Base-by-base conservation (phyloP, 2,797 vertebrate genomes). In the Anguilla obscura region DNA sequence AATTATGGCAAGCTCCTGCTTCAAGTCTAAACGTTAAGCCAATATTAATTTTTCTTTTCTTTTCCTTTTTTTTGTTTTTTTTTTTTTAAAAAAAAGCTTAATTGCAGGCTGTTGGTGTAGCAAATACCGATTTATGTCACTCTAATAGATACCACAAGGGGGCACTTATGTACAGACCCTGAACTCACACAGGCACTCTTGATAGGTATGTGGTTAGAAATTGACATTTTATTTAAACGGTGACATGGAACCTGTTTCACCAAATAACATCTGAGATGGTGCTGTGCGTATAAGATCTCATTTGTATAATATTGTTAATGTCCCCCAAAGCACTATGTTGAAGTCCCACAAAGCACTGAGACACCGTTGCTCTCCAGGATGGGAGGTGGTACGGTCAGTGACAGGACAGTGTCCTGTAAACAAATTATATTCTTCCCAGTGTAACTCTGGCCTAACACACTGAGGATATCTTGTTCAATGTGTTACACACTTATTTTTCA, bases 141-240 rank as follows among this genome's bases (percentile, higher is more conserved):
- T 33, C 21, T 24, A 48, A 50, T 33, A n/a, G 5, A 14, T 54
- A 76, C 87, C 87, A 74, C 58, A 63, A 88, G 87, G 83, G 69
- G 87, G 87, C 87, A 30, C 87, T 71, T 54, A 2, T 66, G 48
- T 8, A 66, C 63, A 54, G 54, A 60, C 27, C 3, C 48, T 74
- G 27, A 82, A 4, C 79, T 24, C 3, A 45, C 74, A n/a, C 18
- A 50, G 79, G 3, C 79, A 50, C 74, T 45, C 74, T 50, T 82
- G 45, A 50, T 82, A 40, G 45, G 50, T 80, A n/a, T n/a, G 79
- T 45, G 36, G 33, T 21, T n/a, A n/a, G 6, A 21, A 48, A 24
- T n/a, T 82, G 10, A 76, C 30, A 40, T 76, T 50, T 40, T 8
- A 24, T 21, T 82, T 50, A 50, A n/a, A 50, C 24, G 9, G 21